Evolutionary conservation across 2,113 vertebrate species (phyloP), one percentile per base, ranked within the genome.

Genomic region (Gnathonemus longibarbis): DNA sequence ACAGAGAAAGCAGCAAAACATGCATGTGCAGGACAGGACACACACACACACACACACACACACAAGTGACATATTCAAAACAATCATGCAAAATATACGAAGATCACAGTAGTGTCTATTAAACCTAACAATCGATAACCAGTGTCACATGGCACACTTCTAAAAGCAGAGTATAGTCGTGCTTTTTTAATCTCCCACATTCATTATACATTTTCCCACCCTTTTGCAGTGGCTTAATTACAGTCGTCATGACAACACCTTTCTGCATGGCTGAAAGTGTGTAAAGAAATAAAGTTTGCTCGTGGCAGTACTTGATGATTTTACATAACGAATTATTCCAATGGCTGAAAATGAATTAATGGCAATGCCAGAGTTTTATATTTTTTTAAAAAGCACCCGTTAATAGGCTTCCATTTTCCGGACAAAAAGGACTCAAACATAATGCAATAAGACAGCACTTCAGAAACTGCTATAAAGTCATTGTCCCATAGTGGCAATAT

Each of bases 101-200:
- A 35, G 27, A 80, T 80, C 74, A 17, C 74, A 80, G 15, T 80
- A 42, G 74, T 42, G 19, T 48, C 6, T 39, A 84, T 46, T 46
- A 84, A 46, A 10, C 45, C 45, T 46, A 17, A 8, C 24, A 48
- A n/a, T 6, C 39, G 3, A 39, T n/a, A 35, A 19, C 13, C 49
- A 31, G 88, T 91, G 58, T 45, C 89, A 91, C 93, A 93, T 93
- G 91, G 93, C 94, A 80, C 92, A 42, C 89, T 91, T 92, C 94
- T 62, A 90, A 89, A 94, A 91, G 91, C 92, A 94, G 94, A 93
- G 94, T 94, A 93, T 94, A 94, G 93, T 94, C 91, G 66, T 92
- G 52, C 24, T 45, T 88, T 31, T 52, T n/a, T 46, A 49, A 87
- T 24, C 4, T 31, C 84, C 46, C 84, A 87, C 84, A 87, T 66